Evolutionary conservation across 2,797 vertebrate genomes (phyloP), one percentile per base, ranked within the genome.

Genomic region (Parauchenoglanis punctatus): DNA sequence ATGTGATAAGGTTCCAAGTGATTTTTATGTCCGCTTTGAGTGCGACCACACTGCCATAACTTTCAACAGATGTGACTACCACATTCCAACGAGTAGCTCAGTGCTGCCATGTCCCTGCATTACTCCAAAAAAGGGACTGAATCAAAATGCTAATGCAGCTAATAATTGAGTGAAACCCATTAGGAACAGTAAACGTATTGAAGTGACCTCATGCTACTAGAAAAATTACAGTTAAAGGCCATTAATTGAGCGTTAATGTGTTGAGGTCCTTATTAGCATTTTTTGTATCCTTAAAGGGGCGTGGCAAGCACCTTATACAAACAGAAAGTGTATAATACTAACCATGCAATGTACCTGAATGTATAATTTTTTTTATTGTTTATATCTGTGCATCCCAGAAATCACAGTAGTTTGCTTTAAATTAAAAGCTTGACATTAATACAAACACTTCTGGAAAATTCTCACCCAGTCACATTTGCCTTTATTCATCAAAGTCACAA

Each of bases 1-100:
- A 7, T 49, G 46, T 8, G 46, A 54, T 28, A 31, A 56, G 11
- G 8, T 85, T 80, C 84, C 78, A 61, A 17, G 78, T 89, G 49
- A 49, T 44, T 31, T 49, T 52, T 11, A 7, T 49, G 72, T 28
- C 13, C 1, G n/a, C 15, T 54, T 56, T 75, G 52, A 15, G 85
- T 88, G 84, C 85, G 63, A n/a, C 75, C 85, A 87, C 91, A 92
- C 91, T 92, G 91, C 90, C 89, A 68, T 77, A 84, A 77, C 59
- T n/a, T n/a, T 31, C 54, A 59, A 15, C 23, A 87, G 56, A 11
- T 75, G 44, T 75, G 86, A 87, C 68, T 86, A 75, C 80, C 67
- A 90, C 89, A 92, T 92, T 92, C 90, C 89, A 89, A 52, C 56
- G 65, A 76, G 84, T 70, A 81, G 86, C 88, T 83, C 65, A 76